A percentile compares a stretch with the other conserved stretches of the same genome.
These are phyloP conservation scores for Zaprionus capensis DNA, from an alignment of 1,140 invertebrate genomes.

Conservation along the genomic window DNA sequence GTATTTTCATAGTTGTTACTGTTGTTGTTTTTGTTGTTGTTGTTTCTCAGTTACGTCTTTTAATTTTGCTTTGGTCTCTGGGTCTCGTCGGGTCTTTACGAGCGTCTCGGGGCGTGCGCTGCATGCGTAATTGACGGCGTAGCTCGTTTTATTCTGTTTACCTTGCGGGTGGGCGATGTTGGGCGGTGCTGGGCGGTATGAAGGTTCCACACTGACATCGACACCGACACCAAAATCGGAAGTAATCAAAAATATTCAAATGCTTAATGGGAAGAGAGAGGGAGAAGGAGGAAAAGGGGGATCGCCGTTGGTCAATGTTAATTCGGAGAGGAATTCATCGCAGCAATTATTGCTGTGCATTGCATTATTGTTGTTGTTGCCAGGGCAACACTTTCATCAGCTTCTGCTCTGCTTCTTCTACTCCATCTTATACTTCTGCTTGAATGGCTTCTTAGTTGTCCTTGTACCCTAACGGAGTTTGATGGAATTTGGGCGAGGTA, in stretches of 20 bases:
- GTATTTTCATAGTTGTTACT: constrained; percentile 17
- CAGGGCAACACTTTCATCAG: constrained; percentile 1
- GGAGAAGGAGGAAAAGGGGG: constrained; percentile 30
- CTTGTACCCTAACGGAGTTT: not conserved
- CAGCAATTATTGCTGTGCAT: constrained; percentile 16
- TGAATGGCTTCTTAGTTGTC: not conserved
- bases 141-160: constrained; percentile 37
- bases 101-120: constrained; percentile 60
- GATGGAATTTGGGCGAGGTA: not conserved
- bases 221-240: constrained; percentile 55
- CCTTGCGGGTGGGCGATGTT: constrained; percentile 30
- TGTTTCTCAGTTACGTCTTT: constrained; percentile 25
- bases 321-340: constrained; percentile 33
- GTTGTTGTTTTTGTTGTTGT: not conserved
- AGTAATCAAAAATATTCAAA: constrained; percentile 73
- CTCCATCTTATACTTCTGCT: not conserved
- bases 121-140: constrained; percentile 58
- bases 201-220: constrained; percentile 8
- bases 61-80: constrained; percentile 66
- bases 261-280: constrained; percentile 40
- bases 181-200: not conserved
- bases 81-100: constrained; percentile 56
- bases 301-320: constrained; percentile 44
- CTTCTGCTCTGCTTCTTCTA: not conserved
- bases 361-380: constrained; percentile 4